Evolutionary conservation across 2,113 vertebrate species (phyloP), one percentile per base, ranked within the genome.

Genomic region (Pollimyrus isidori): DNA sequence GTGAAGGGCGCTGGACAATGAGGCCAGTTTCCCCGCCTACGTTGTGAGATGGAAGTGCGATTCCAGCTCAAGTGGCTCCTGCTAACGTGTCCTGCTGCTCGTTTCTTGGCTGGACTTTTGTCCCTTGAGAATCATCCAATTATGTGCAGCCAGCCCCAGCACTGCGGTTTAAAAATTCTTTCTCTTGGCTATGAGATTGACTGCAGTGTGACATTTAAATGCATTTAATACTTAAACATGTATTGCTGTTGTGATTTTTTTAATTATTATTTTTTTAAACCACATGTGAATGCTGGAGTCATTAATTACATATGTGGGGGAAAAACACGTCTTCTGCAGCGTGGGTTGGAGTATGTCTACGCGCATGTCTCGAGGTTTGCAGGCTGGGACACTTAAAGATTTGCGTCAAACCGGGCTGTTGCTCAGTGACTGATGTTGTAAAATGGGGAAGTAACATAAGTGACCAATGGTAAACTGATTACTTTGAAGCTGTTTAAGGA

Each of bases 81-180:
- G 45, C 82, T 84, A 46, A 46, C 42, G 45, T 84, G 39, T 45
- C 19, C 45, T 48, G 6, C 45, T 45, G 82, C 82, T 46, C 21
- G 82, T 84, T 45, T 23, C 42, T 46, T 48, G 45, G 21, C 82
- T 84, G 35, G 35, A 80, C 35, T 80, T 42, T 21, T 21, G 7
- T 48, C 82, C 42, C 82, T 21, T 84, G 82, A 84, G 82, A 84
- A 48, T 84, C 45, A 84, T 48, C 82, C 82, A 84, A 48, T 84
- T 48, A 84, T 45, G 39, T 42, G 82, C 45, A 9, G 21, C 82
- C 82, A 48, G 21, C 42, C 19, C 82, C 42, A 23, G 9, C 46
- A 42, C 82, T 69, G 9, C n/a, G 3, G 30, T 69, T 80, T 30
- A 69, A 30, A 69, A 30, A n/a, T 48, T 23, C 21, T 23, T 48